phyloP scores from a whole-genome alignment of 1,140 invertebrate genomes.

The Hycleus cichorii region DNA sequence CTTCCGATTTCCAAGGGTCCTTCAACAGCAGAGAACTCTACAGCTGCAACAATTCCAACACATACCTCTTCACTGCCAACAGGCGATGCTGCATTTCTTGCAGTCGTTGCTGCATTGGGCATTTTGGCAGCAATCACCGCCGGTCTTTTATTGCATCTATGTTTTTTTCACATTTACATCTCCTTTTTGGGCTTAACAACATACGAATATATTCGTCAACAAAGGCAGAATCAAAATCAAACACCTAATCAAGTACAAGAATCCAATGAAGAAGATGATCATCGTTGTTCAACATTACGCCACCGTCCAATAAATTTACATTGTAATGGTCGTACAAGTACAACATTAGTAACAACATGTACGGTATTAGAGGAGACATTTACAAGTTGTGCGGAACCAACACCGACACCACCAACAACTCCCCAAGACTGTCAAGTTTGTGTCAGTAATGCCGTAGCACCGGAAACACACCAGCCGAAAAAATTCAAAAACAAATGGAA shows the following conservation, averaged over 20 bases:
- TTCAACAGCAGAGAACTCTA: slow-evolving; percentile 6
- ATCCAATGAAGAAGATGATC: not conserved
- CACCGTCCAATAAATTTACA: slow-evolving; percentile 38
- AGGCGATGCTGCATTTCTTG: slow-evolving; percentile 52
- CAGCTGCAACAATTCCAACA: slow-evolving; percentile 9
- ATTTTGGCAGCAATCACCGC: slow-evolving; percentile 67
- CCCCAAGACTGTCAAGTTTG: slow-evolving; percentile 41
- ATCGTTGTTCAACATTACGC: slow-evolving; percentile 21
- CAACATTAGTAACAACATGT: slow-evolving; percentile 38
- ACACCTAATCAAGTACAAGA: not conserved
- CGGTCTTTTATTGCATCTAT: slow-evolving; percentile 75
- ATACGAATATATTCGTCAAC: slow-evolving; percentile 76
- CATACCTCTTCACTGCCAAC: slow-evolving; percentile 34
- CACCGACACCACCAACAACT: slow-evolving; percentile 38
- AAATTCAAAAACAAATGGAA: slow-evolving; percentile 45
- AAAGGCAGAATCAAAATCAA: slow-evolving; percentile 40
- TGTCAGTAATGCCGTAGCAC: slow-evolving; percentile 23
- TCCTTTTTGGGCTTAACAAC: slow-evolving; percentile 77
- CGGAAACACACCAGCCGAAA: slow-evolving; percentile 19
- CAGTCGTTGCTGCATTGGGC: slow-evolving; percentile 57
- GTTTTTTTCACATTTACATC: slow-evolving; percentile 85
- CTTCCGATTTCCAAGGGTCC: no score
- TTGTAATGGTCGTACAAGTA: slow-evolving; percentile 35
- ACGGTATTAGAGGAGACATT: slow-evolving; percentile 39
- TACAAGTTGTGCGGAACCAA: slow-evolving; percentile 29